These are phyloP conservation scores for Chrysina gloriosa DNA, from an alignment of 2,888 invertebrate species.

Conservation along the genomic window DNA sequence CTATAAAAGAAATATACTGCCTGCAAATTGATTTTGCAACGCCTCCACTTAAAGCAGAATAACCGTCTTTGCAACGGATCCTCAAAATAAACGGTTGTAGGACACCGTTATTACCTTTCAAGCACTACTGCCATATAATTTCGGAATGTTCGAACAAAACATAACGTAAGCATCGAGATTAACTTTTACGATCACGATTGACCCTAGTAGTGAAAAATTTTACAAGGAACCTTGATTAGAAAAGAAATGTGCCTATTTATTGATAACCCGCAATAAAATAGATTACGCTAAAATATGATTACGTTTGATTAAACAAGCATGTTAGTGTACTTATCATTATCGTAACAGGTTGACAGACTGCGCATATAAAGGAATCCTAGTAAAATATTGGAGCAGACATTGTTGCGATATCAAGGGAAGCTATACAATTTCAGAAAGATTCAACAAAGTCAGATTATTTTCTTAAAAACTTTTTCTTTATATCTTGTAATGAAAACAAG, in stretches of 20 bases:
- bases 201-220: not conserved
- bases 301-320: no score
- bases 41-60: constrained; percentile 1
- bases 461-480: no score
- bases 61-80: not conserved
- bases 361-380: no score
- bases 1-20: not conserved
- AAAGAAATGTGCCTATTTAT: not conserved
- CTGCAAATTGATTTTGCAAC: constrained; percentile 11
- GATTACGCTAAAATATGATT: no score
- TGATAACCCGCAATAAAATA: no score
- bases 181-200: not conserved
- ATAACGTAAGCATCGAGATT: not conserved
- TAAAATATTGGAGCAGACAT: no score
- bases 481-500: no score
- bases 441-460: no score
- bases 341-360: no score
- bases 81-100: not conserved
- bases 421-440: no score
- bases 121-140: not conserved
- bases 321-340: no score
- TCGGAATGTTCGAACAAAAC: not conserved
- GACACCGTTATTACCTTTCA: constrained; percentile 3
- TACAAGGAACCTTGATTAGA: not conserved
- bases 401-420: no score